phyloP scores from a whole-genome alignment of 2,113 vertebrate genomes.

The Formicarius rufipectus region DNA sequence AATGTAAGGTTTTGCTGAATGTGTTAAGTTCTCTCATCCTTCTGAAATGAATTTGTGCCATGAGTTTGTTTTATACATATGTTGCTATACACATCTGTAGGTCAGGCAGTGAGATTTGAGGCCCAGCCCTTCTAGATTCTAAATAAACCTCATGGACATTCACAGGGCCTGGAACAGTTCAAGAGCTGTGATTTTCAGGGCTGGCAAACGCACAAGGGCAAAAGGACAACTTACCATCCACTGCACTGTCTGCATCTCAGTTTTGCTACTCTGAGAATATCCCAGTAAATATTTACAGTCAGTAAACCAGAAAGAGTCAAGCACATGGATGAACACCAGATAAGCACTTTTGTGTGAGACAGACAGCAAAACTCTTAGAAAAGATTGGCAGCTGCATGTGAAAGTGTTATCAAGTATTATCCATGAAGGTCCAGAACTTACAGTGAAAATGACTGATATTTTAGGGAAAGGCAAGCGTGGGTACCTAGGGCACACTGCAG shows the following conservation, averaged over 20 bases:
- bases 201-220: background rate
- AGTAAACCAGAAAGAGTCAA: background rate
- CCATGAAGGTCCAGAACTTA: background rate
- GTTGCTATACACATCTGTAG: background rate
- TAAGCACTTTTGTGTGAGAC: background rate
- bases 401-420: background rate
- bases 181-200: background rate
- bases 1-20: background rate
- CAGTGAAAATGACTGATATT: background rate
- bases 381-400: background rate
- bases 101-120: background rate
- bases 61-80: background rate
- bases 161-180: background rate
- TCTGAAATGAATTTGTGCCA: background rate
- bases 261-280: background rate
- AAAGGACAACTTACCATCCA: background rate
- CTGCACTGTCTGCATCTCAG: background rate
- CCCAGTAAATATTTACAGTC: background rate
- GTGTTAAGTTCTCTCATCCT: background rate
- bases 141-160: background rate
- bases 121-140: background rate
- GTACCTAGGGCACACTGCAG: background rate
- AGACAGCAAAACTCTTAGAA: background rate
- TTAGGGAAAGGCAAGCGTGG: background rate
- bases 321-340: background rate